These are phyloP conservation scores for Diorhabda elongata DNA, from an alignment of 1,140 invertebrate species.

Conservation along the genomic window DNA sequence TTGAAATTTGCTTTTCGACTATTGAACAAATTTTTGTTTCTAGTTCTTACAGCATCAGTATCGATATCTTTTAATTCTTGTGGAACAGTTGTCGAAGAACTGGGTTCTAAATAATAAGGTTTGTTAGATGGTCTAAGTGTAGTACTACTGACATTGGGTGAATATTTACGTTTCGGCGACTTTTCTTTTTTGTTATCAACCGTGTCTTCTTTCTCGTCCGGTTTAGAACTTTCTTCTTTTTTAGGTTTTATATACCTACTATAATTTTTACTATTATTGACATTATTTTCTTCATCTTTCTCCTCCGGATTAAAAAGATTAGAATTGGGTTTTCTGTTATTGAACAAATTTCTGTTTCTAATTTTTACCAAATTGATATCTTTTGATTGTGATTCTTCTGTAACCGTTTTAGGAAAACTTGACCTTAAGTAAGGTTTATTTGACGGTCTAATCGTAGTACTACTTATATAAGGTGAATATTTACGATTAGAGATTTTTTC, in stretches of 20 bases:
- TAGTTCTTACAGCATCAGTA: slow-evolving; percentile 35
- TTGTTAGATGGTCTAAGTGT: not conserved
- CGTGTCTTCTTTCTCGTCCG: slow-evolving; percentile 7
- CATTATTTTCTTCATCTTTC: too few species aligned
- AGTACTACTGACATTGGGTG: not conserved
- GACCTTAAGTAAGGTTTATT: not conserved
- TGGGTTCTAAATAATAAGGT: not conserved
- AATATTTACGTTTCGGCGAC: not conserved
- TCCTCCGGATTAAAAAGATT: slow-evolving; percentile 21
- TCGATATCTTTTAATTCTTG: slow-evolving; percentile 27
- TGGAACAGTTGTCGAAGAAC: slow-evolving; percentile 19
- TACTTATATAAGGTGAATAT: not conserved
- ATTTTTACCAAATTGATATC: slow-evolving; percentile 33
- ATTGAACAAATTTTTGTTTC: slow-evolving; percentile 54
- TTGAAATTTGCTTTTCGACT: slow-evolving; percentile 42
- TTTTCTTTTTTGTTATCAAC: not conserved
- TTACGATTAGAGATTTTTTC: not conserved
- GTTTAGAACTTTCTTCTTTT: not conserved
- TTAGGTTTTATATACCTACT: too few species aligned
- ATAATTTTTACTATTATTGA: too few species aligned
- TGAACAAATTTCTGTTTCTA: slow-evolving; percentile 53
- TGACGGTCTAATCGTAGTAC: not conserved
- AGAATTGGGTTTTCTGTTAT: slow-evolving; percentile 43
- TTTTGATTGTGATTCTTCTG: slow-evolving; percentile 23
- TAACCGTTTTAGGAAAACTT: slow-evolving; percentile 20